phyloP scores from a whole-genome alignment of 2,888 invertebrate species.

The Creontiades dilutus region DNA sequence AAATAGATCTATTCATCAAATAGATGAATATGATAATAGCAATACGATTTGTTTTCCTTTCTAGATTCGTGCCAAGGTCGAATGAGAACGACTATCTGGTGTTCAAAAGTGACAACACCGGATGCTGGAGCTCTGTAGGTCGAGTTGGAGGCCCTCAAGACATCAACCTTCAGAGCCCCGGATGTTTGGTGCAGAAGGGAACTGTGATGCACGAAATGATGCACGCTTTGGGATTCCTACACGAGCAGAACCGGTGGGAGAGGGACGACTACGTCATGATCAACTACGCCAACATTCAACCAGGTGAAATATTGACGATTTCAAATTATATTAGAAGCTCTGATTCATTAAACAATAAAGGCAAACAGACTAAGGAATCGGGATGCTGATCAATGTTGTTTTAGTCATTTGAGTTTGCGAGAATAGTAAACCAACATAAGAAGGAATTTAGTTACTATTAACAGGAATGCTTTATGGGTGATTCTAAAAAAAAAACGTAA shows the following conservation, averaged over 20 bases:
- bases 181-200: conserved; percentile 86
- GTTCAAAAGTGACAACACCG: conserved; percentile 84
- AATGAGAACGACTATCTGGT: conserved; percentile 85
- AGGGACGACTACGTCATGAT: conserved; percentile 85
- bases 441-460: no score
- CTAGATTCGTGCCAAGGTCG: conserved; percentile 82
- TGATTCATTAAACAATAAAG: no score
- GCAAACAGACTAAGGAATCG: no score
- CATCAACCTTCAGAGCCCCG: conserved; percentile 87
- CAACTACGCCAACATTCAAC: conserved; percentile 84
- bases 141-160: conserved; percentile 82
- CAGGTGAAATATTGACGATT: conserved; percentile 79
- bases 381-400: no score
- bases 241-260: conserved; percentile 89
- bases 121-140: conserved; percentile 92
- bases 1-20: no score
- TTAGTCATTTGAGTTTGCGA: no score
- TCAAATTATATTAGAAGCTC: no score
- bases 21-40: no score
- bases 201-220: conserved; percentile 89
- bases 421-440: no score
- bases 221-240: conserved; percentile 89
- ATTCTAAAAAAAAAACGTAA: no score
- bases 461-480: no score
- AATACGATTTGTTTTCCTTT: neutral